Conservation (phyloP, 2,113 vertebrate species). For the Loxodonta africana region DNA sequence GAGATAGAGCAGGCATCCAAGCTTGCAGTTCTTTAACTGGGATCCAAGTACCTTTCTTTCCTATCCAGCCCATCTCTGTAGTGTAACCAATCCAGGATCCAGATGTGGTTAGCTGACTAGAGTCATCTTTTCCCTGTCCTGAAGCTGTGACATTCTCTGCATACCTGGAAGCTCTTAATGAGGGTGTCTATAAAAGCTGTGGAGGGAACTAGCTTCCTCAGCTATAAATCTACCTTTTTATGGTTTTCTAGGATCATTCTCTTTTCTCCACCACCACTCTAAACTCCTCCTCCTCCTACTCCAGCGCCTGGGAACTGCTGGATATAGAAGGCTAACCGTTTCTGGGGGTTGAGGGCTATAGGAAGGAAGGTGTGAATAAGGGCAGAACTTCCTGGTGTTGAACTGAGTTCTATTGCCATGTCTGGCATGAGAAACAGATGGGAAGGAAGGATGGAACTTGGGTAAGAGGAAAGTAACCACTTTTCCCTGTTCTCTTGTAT, state of each 20-base stretch:
- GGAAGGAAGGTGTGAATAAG: slow-evolving; percentile 4
- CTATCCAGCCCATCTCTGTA: background rate
- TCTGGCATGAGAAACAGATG: background rate
- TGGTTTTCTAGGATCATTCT: slow-evolving; percentile 61
- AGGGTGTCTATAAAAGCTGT: slow-evolving; percentile 81
- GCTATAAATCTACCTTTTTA: slow-evolving; percentile 83
- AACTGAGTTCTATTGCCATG: background rate
- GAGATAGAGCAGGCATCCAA: background rate
- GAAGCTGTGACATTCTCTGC: slow-evolving; percentile 81
- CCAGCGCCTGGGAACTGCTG: background rate
- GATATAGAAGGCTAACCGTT: slow-evolving; percentile 7
- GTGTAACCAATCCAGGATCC: background rate
- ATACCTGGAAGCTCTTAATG: slow-evolving; percentile 85
- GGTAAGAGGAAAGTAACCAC: background rate
- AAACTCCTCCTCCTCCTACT: background rate
- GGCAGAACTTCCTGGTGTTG: slow-evolving; percentile 28
- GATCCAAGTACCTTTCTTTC: slow-evolving; percentile 18
- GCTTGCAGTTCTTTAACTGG: slow-evolving; percentile 50
- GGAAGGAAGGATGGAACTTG: background rate
- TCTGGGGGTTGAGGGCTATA: background rate
- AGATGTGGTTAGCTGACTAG: slow-evolving; percentile 51
- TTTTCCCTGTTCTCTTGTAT: slow-evolving; percentile 13
- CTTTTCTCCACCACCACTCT: slow-evolving; percentile 20
- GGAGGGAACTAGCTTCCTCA: slow-evolving; percentile 64
- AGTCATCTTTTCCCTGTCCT: slow-evolving; percentile 26